Base-by-base conservation (phyloP, 1,140 invertebrate species). In the Latrodectus geometricus region DNA sequence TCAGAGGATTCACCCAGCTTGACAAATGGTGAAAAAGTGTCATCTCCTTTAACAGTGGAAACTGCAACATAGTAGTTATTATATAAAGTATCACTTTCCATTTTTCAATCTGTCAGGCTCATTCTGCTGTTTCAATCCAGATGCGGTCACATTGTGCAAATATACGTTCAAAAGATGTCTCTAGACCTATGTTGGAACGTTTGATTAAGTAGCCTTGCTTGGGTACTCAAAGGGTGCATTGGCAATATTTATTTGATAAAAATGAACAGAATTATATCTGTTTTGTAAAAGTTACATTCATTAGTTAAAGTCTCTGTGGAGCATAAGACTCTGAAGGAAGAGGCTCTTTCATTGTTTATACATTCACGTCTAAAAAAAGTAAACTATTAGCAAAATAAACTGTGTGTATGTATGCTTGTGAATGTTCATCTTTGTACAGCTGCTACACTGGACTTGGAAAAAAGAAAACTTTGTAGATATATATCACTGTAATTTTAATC, bases 401-500 rank as follows among this genome's bases (percentile, higher is more conserved):
- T 35, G 56, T 23, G 21, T 85, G 73, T 78, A 70, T 66, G 76
- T 66, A 66, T 80, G 85, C 56, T 75, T 86, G 76, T 74, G 76
- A 73, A 54, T 49, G 68, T 86, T 72, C 77, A 73, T 80, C 85
- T 73, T 86, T 86, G 85, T 80, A 86, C 85, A 86, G 85, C 70
- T 79, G 76, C 61, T 54, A 76, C 73, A 77, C 52, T 85, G 83
- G 74, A 85, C 69, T 21, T 48, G 83, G 72, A 84, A 76, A 74
- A 78, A 79, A 17, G 77, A 76, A n/a, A 83, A 83, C 65, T 77
- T 70, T 86, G 76, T 79, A 86, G 75, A 86, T 79, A 86, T 76
- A 77, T 68, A 78, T 86, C 83, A 86, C 83, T 86, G 83, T 86
- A 86, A 86, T 86, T 78, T 86, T 86, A 79, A 79, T 79, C 69